phyloP scores from a whole-genome alignment of 2,113 vertebrate species.

The Psilopsiagon aurifrons region DNA sequence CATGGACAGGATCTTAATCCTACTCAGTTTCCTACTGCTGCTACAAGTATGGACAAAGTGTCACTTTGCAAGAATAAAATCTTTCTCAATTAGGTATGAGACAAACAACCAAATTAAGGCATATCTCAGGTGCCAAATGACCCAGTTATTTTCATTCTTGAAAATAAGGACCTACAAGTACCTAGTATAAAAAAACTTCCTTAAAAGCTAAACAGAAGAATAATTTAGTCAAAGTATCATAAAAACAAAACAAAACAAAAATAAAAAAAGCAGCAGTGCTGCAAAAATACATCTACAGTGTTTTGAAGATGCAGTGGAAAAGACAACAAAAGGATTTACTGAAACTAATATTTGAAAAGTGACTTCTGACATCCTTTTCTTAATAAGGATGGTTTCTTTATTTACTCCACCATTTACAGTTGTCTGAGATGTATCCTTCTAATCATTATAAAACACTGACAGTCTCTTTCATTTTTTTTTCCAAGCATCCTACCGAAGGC shows the following conservation, averaged over 20 bases:
- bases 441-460: neutral
- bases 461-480: neutral
- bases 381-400: neutral
- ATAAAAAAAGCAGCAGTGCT: neutral
- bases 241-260: neutral
- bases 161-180: neutral
- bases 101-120: slow-evolving; percentile 26
- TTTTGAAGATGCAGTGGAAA: neutral
- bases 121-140: neutral
- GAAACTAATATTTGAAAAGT: neutral
- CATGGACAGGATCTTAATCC: slow-evolving; percentile 34
- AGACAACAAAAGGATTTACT: neutral
- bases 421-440: neutral
- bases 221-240: neutral
- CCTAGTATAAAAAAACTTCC: neutral
- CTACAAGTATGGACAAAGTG: neutral
- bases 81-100: slow-evolving; percentile 32
- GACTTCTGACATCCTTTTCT: neutral
- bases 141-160: neutral
- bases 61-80: slow-evolving; percentile 6
- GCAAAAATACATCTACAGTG: neutral
- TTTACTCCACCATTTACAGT: neutral
- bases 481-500: neutral
- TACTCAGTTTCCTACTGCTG: neutral
- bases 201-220: neutral